Base-by-base conservation (phyloP, 2,113 vertebrate genomes). In the Catharus bicknelli region DNA sequence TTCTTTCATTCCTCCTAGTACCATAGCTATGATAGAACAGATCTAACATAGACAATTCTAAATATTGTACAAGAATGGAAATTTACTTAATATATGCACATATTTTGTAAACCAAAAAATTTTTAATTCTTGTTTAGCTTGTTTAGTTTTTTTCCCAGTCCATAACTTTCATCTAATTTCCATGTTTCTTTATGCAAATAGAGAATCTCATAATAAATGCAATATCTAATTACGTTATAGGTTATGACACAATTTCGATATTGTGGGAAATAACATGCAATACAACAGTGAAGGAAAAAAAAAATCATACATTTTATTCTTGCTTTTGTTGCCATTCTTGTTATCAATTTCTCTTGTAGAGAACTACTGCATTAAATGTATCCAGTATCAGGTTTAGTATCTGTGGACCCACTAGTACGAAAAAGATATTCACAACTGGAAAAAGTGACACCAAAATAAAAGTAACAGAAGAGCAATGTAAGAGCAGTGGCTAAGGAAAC, bases 301-400 rank as follows among this genome's bases (percentile, higher is more conserved):
- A 12, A 1, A 0, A 27, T 32, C 2, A 20, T 8, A 29, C 2
- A 50, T 29, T 72, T 55, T 73, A 48, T 29, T 73, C 9, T 43
- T 45, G 48, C 38, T 70, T 54, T 72, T 62, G 2, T 16, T 73
- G 4, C 36, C 14, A n/a, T 73, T 76, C 8, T 14, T 69, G 7
- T 45, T 59, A 20, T 10, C 18, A 89, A 42, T 62, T 58, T 73
- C 16, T 61, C 16, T 36, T 54, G 22, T 13, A 40, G 13, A 18
- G 38, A 84, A 58, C 38, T 45, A 13, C 15, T 54, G 32, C 43
- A 54, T 34, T 66, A 74, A 51, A 63, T 16, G 5, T 45, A 86
- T 29, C 19, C 19, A 69, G 23, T 15, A 70, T 15, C 15, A 70
- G 13, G 10, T 55, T n/a, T 23, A 68, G 10, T 18, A 75, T 47